These are phyloP conservation scores for Meleagris gallopavo DNA, from an alignment of 2,113 vertebrate species.

Conservation along the genomic window DNA sequence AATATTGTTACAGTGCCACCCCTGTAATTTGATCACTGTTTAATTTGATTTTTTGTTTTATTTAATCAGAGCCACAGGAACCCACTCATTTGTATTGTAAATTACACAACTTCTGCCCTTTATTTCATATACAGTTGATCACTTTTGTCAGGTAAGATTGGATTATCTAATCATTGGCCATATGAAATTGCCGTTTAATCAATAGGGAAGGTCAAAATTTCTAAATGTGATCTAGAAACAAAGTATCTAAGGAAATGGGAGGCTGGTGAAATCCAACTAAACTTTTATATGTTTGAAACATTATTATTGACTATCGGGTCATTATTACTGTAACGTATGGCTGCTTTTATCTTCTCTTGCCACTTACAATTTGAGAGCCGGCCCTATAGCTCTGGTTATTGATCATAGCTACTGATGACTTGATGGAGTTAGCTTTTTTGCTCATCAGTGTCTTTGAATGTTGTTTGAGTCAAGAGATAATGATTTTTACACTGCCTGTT, in stretches of 20 bases:
- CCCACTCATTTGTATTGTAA: constrained; percentile 73
- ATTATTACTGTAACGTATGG: constrained; percentile 1
- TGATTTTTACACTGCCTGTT: neutral
- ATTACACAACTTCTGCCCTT: constrained; percentile 70
- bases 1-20: constrained; percentile 58
- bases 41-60: constrained; percentile 75
- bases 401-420: neutral
- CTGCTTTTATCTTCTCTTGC: constrained; percentile 12
- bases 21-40: constrained; percentile 63
- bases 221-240: constrained; percentile 55
- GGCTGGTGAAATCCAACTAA: constrained; percentile 14
- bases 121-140: constrained; percentile 70
- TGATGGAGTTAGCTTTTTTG: constrained; percentile 19
- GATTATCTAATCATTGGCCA: constrained; percentile 69
- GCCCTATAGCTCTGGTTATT: neutral
- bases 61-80: constrained; percentile 71
- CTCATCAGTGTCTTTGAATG: neutral
- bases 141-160: constrained; percentile 70
- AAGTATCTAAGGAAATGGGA: constrained; percentile 38
- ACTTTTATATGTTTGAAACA: constrained; percentile 15
- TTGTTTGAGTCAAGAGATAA: neutral
- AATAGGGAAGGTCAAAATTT: constrained; percentile 75
- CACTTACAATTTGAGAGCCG: neutral
- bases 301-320: neutral
- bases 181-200: constrained; percentile 74